Base-by-base conservation (phyloP, 1,140 invertebrate genomes). In the Drosophila hydei region DNA sequence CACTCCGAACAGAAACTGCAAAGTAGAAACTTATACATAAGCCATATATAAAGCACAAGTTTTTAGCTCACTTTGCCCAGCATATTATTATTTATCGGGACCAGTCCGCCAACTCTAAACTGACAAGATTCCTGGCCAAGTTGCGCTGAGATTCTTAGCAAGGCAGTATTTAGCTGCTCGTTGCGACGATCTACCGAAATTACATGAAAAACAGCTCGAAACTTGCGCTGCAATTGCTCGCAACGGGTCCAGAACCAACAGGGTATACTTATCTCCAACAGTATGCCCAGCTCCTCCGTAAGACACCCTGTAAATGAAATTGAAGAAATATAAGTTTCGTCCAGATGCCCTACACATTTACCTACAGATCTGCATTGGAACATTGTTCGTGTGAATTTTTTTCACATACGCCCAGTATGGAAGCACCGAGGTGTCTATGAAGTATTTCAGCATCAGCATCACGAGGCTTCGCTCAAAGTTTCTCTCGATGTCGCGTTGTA, bases 201-300 rank as follows among this genome's bases (percentile, higher is more conserved):
- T 2, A 52, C 65, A 25, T 70, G 58, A 7, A 74, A 74, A 3
- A 54, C 8, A 0, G 72, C 51, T 12, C 54, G 51, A 23, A 74
- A 74, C 30, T 62, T 33, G 6, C 52, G 58, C 14, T 74, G 72
- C n/a, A 70, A 1, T 0, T 38, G 12, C 30, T 74, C 58, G 18
- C 72, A 70, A 8, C 25, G 65, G 12, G 72, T 52, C 11, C 72
- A 74, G 8, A 63, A 27, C 72, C 65, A 74, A 27, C 72, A 63
- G n/a, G 51, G 51, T 9, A 63, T 23, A 2, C 43, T 43, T n/a
- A 73, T 47, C 11, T 72, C 63, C 4, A 68, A 8, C 30, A 72
- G 25, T 7, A 60, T 72, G 18, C 30, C 47, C 0, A 60, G 1
- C 11, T 68, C 63, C 14, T 67, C 63, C 4, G 48, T 42, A 0